Evolutionary conservation across 2,113 vertebrate species (phyloP).

Genomic region (Protobothrops flavoviridis): DNA sequence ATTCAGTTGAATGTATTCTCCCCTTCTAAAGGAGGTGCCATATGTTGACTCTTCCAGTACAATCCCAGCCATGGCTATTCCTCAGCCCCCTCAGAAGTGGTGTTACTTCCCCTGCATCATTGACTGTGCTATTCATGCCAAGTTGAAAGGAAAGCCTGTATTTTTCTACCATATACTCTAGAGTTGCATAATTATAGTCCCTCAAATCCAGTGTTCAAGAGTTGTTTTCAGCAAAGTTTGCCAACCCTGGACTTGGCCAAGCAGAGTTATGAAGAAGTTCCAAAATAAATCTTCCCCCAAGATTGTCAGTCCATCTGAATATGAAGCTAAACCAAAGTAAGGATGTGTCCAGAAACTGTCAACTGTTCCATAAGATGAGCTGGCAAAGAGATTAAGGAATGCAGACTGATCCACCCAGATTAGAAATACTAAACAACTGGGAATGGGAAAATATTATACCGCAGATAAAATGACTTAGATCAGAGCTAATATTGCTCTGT

Average conservation of each 20-base stretch:
- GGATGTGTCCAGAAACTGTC: slow-evolving; percentile 28
- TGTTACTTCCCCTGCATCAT: slow-evolving; percentile 31
- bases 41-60: not conserved
- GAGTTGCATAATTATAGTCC: slow-evolving; percentile 46
- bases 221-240: slow-evolving; percentile 44
- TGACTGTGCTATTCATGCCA: not conserved
- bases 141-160: slow-evolving; percentile 41
- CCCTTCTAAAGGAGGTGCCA: not conserved
- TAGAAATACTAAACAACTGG: not conserved
- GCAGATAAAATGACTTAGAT: not conserved
- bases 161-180: slow-evolving; percentile 47
- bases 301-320: slow-evolving; percentile 45
- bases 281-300: slow-evolving; percentile 56
- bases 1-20: not conserved
- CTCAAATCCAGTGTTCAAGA: slow-evolving; percentile 49
- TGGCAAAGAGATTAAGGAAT: not conserved
- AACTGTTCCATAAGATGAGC: slow-evolving; percentile 14
- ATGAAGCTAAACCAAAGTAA: slow-evolving; percentile 48
- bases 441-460: not conserved
- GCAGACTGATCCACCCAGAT: not conserved
- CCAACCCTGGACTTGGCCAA: slow-evolving; percentile 45
- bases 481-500: not conserved
- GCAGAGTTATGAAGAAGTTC: slow-evolving; percentile 50
- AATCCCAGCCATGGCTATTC: not conserved
- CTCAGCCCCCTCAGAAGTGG: not conserved